Evolutionary conservation across 2,888 invertebrate species (phyloP).

Genomic region (Priocnemis perturbator): DNA sequence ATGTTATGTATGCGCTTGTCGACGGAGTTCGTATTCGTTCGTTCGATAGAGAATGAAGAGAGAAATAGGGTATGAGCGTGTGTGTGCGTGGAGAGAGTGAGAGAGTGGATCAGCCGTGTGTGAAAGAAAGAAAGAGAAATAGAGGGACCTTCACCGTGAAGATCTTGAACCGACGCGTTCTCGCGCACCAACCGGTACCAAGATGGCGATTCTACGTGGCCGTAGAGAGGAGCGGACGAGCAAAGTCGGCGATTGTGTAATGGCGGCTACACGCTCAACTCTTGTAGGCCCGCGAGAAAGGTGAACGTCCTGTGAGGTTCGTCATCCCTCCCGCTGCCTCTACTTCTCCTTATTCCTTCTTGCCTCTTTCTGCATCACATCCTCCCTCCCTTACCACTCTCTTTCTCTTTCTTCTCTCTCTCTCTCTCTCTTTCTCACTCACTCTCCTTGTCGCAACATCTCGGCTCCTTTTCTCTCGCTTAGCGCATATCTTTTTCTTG

Average conservation of each 20-base stretch:
- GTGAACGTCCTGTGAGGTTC: slow-evolving; percentile 67
- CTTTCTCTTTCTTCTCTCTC: slow-evolving; percentile 25
- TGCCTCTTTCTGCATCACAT: slow-evolving; percentile 20
- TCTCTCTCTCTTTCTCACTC: slow-evolving; percentile 13
- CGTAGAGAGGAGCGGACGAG: slow-evolving; percentile 48
- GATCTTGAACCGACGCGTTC: slow-evolving; percentile 57
- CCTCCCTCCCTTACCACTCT: slow-evolving; percentile 30
- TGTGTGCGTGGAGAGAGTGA: too few species aligned
- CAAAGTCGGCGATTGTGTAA: slow-evolving; percentile 69
- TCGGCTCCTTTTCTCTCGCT: slow-evolving; percentile 32
- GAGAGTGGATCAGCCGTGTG: too few species aligned
- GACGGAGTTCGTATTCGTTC: too few species aligned
- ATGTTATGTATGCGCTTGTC: too few species aligned
- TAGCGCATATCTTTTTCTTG: slow-evolving; percentile 26
- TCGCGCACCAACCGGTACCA: slow-evolving; percentile 63
- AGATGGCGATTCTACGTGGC: slow-evolving; percentile 62
- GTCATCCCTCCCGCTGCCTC: slow-evolving; percentile 50
- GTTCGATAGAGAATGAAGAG: too few species aligned
- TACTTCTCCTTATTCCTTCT: slow-evolving; percentile 18
- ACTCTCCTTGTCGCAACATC: background rate
- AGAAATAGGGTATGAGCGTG: too few species aligned
- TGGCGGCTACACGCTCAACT: slow-evolving; percentile 62
- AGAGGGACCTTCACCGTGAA: slow-evolving; percentile 57
- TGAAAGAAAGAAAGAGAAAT: too few species aligned
- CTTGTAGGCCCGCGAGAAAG: slow-evolving; percentile 59